phyloP scores from a whole-genome alignment of 2,797 vertebrate species.

The Euthynnus affinis region DNA sequence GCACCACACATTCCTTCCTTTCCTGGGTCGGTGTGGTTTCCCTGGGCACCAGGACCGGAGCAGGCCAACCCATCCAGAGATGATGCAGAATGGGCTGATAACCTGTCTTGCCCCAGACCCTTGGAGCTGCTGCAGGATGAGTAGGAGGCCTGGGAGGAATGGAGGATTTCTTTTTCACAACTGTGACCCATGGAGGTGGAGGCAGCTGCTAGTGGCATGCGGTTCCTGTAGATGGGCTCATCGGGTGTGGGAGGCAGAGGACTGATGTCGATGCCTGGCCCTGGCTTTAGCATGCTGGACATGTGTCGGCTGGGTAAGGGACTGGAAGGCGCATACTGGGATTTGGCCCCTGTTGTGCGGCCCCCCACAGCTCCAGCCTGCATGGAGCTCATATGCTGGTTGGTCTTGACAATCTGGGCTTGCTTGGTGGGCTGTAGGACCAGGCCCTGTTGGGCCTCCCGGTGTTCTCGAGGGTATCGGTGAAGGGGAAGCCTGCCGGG shows the following conservation, averaged over 20 bases:
- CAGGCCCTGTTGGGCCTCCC: slow-evolving; percentile 90
- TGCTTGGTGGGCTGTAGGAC: slow-evolving; percentile 93
- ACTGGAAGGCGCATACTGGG: slow-evolving; percentile 90
- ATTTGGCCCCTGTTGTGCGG: slow-evolving; percentile 75
- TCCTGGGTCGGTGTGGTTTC: slow-evolving; percentile 65
- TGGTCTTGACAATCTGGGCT: slow-evolving; percentile 98
- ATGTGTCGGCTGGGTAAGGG: slow-evolving; percentile 87
- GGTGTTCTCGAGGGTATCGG: slow-evolving; percentile 84
- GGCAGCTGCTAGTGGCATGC: slow-evolving; percentile 63
- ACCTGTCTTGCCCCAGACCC: slow-evolving; percentile 77
- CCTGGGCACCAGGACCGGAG: slow-evolving; percentile 62
- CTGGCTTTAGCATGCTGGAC: slow-evolving; percentile 80
- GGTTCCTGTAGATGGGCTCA: slow-evolving; percentile 81
- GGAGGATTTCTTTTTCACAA: slow-evolving; percentile 76
- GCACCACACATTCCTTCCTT: slow-evolving; percentile 67
- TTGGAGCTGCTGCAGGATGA: slow-evolving; percentile 82
- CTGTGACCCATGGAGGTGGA: slow-evolving; percentile 68
- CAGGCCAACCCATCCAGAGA: slow-evolving; percentile 81
- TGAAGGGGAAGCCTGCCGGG: slow-evolving; percentile 68
- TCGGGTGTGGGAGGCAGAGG: slow-evolving; percentile 75
- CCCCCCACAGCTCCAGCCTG: slow-evolving; percentile 75
- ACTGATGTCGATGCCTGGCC: slow-evolving; percentile 87
- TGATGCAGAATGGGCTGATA: slow-evolving; percentile 81
- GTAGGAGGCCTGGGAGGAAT: slow-evolving; percentile 71
- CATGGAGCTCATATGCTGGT: slow-evolving; percentile 91